phyloP scores from a whole-genome alignment of 1,140 invertebrate genomes.

The Caenorhabditis remanei region DNA sequence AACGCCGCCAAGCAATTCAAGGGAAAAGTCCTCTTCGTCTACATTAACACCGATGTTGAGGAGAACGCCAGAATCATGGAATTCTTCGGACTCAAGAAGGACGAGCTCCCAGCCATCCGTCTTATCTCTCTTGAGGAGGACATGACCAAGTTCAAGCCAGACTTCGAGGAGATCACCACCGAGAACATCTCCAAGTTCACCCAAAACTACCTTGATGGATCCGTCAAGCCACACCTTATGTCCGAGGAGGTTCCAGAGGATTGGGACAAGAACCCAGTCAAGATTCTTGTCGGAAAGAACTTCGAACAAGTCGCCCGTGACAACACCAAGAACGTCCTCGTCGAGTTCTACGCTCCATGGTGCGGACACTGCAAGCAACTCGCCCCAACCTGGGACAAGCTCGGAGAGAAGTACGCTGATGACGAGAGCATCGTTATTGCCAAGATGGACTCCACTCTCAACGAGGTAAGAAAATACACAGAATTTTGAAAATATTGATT shows the following conservation, averaged over 20 bases:
- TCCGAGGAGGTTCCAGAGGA: constrained; percentile 94
- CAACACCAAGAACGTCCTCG: constrained; percentile 90
- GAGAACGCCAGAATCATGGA: constrained; percentile 97
- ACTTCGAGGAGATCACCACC: constrained; percentile 84
- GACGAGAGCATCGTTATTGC: constrained; percentile 90
- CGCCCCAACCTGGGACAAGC: constrained; percentile 92
- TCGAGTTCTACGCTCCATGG: constrained; percentile 94
- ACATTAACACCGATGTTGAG: constrained; percentile 92
- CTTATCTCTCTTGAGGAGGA: constrained; percentile 95
- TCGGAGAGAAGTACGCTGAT: constrained; percentile 88
- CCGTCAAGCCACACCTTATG: constrained; percentile 90
- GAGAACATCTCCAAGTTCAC: constrained; percentile 89
- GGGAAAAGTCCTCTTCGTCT: constrained; percentile 91
- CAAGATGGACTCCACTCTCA: constrained; percentile 97
- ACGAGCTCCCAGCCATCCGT: constrained; percentile 90
- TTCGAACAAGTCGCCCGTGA: constrained; percentile 90
- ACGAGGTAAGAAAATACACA: constrained; percentile 84
- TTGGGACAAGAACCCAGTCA: constrained; percentile 95
- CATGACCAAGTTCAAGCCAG: constrained; percentile 96
- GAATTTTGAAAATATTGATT: not conserved
- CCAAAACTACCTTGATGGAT: constrained; percentile 88
- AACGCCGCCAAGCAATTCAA: constrained; percentile 88
- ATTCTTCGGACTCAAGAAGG: constrained; percentile 97
- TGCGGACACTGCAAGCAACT: constrained; percentile 94
- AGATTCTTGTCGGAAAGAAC: constrained; percentile 92